These are phyloP conservation scores for Pseudomyrmex cubaensis DNA, from an alignment of 1,140 invertebrate species.

Conservation along the genomic window DNA sequence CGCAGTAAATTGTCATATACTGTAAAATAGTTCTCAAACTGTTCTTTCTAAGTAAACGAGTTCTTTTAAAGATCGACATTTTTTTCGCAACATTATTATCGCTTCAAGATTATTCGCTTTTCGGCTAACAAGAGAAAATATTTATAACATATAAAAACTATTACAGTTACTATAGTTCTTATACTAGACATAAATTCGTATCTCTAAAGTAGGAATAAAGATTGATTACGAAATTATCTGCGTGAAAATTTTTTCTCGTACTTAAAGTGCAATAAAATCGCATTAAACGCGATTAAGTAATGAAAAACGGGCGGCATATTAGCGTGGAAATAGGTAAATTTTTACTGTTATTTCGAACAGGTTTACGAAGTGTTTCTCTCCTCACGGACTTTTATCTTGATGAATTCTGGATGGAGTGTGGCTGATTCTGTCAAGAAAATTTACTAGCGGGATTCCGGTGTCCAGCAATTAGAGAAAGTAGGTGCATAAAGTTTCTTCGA, in stretches of 20 bases:
- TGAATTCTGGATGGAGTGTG: slow-evolving; percentile 71
- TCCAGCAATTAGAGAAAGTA: slow-evolving; percentile 74
- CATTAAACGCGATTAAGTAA: slow-evolving; percentile 45
- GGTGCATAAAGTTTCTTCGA: slow-evolving; percentile 73
- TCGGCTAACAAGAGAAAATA: not conserved
- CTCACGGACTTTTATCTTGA: slow-evolving; percentile 70
- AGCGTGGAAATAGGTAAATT: slow-evolving; percentile 35
- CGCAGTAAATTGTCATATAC: slow-evolving; percentile 52
- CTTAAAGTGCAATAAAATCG: not conserved
- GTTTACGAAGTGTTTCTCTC: slow-evolving; percentile 43
- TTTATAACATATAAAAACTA: not conserved
- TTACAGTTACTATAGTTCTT: not conserved
- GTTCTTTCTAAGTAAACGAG: not conserved
- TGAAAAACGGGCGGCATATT: not conserved
- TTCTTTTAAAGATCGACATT: slow-evolving; percentile 34
- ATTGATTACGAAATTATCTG: too few relatives aligned
- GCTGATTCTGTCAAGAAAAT: slow-evolving; percentile 73
- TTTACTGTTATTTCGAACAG: slow-evolving; percentile 41
- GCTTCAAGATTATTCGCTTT: not conserved
- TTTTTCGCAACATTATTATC: slow-evolving; percentile 8
- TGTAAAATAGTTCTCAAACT: slow-evolving; percentile 48
- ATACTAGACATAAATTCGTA: not conserved
- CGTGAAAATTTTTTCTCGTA: not conserved
- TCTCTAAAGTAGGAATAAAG: too few relatives aligned
- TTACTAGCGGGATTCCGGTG: slow-evolving; percentile 68